Evolutionary conservation across 2,888 invertebrate genomes (phyloP).

Genomic region (Dasypolia templi): DNA sequence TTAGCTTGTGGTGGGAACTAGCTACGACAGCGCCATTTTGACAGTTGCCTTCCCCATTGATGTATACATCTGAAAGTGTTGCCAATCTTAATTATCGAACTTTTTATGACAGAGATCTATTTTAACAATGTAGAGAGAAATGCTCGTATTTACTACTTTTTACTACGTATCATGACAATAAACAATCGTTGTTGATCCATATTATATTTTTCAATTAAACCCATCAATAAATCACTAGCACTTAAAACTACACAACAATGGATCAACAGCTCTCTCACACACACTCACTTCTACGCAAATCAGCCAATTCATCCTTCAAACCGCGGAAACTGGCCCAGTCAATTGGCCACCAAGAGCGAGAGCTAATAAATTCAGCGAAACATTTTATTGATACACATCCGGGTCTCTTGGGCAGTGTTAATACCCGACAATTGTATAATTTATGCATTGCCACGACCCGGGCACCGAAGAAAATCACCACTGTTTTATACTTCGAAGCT

Average conservation of each 20-base stretch:
- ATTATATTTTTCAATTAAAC: background rate
- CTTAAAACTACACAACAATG: background rate
- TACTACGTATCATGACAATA: no score
- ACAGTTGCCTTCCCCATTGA: no score
- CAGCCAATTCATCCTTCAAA: conserved; percentile 29
- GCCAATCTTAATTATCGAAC: no score
- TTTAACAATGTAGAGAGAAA: no score
- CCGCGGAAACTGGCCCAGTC: conserved; percentile 35
- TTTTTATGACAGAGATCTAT: no score
- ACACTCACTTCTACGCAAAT: conserved; percentile 21
- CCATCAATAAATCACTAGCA: background rate
- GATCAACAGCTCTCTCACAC: background rate
- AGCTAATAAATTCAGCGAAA: conserved; percentile 70
- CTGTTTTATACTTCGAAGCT: conserved; percentile 57
- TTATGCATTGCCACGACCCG: conserved; percentile 81
- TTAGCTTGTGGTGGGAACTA: no score
- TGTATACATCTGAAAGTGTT: no score
- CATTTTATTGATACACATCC: conserved; percentile 82
- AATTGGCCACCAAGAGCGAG: conserved; percentile 36
- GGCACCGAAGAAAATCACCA: conserved; percentile 58
- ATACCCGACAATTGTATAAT: conserved; percentile 81
- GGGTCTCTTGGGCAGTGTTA: conserved; percentile 76
- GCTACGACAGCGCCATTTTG: no score
- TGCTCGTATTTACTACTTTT: no score
- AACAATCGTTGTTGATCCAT: background rate